Percentiles rank a stretch among this genome's conserved stretches.
These are phyloP conservation scores for Zosterops hypoxanthus DNA, from an alignment of 2,113 vertebrate genomes.

Conservation along the genomic window DNA sequence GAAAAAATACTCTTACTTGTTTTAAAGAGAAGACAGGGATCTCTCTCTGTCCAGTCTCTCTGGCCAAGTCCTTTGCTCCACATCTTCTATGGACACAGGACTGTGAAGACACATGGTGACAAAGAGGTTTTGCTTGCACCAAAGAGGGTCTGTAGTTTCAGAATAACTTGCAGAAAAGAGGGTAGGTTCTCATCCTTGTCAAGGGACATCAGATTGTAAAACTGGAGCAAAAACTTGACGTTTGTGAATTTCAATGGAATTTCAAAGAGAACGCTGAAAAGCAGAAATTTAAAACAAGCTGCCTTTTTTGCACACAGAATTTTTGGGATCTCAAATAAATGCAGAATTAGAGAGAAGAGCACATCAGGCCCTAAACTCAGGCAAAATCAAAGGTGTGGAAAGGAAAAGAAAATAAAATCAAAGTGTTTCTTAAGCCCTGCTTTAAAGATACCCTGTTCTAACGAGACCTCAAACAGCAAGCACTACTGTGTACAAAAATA, in stretches of 20 bases:
- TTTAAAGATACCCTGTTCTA: constrained; percentile 73
- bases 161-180: neutral
- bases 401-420: neutral
- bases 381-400: neutral
- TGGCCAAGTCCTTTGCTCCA: neutral
- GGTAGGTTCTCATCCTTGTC: neutral
- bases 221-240: neutral
- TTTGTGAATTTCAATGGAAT: neutral
- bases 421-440: constrained; percentile 56
- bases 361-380: constrained; percentile 6
- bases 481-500: constrained; percentile 71
- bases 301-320: constrained; percentile 18
- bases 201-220: neutral
- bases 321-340: constrained; percentile 11
- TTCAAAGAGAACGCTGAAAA: constrained; percentile 20
- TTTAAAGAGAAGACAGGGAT: neutral
- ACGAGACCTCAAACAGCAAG: constrained; percentile 65
- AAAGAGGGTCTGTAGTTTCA: neutral
- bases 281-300: neutral
- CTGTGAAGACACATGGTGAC: neutral
- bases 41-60: neutral
- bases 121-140: neutral
- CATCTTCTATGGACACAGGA: neutral
- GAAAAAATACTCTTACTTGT: neutral
- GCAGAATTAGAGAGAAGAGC: neutral